Base-by-base conservation (phyloP, 2,888 invertebrate genomes). In the Griposia aprilina region DNA sequence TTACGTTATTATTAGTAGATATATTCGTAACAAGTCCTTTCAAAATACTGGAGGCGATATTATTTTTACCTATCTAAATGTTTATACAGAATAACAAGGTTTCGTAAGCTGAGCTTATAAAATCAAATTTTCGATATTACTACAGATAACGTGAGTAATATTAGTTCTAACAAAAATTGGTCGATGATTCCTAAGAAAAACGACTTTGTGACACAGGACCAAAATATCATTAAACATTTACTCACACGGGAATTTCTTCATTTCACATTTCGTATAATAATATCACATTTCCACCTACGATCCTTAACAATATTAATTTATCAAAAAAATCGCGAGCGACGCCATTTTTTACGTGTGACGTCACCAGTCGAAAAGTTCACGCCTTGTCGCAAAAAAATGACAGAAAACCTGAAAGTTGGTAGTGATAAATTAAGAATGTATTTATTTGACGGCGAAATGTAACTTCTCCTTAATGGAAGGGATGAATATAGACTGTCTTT, bases 401-500 rank as follows among this genome's bases (percentile, higher is more conserved):
- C 78, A 78, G 57, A 84, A 84, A 80, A 69, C 59, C 52, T 62
- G 23, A 63, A 81, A 78, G 77, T 80, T 77, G 62, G 62, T 65
- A 69, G 89, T 92, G 91, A 92, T 90, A 87, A 91, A 92, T 91
- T 86, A 87, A 81, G 83, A 74, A 78, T 74, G 76, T 85, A 86
- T 90, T 90, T 88, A 75, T 84, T 80, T 87, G 85, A 83, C 80
- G 71, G 63, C 26, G 11, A 48, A 76, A 76, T 66, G 74, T 79
- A 63, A 79, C 70, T 74, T 36, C 67, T 55, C 41, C 30, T 13
- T 57, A 79, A 76, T 52, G 26, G 41, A 67, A 79, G 62, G 52
- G 36, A 74, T 75, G 75, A 74, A 78, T 78, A 59, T 50, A 70
- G 36, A 78, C 65, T 60, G 59, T 60, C 15, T 77, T 83, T 48